phyloP scores from a whole-genome alignment of 2,888 invertebrate species.

The Pedicia rivosa region DNA sequence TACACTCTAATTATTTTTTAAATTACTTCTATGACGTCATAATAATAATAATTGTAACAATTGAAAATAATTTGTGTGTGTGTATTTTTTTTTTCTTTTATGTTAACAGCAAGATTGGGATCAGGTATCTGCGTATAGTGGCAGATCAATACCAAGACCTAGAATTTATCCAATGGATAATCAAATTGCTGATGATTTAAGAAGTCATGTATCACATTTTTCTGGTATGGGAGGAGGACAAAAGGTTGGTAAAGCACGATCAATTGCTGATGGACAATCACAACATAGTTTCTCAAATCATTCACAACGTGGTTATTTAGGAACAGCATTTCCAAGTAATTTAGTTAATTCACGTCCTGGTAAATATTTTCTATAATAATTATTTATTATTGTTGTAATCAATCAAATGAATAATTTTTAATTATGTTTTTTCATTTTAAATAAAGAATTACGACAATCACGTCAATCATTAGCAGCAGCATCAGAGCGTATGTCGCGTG shows the following conservation, averaged over 20 bases:
- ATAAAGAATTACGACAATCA: constrained; percentile 66
- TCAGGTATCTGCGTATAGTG: constrained; percentile 80
- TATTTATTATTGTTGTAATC: not conserved
- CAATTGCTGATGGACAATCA: constrained; percentile 77
- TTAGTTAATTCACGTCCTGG: constrained; percentile 58
- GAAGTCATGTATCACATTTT: constrained; percentile 48
- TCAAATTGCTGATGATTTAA: constrained; percentile 54
- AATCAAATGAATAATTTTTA: not conserved
- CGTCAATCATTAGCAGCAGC: constrained; percentile 71
- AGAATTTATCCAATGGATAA: constrained; percentile 63
- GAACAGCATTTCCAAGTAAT: constrained; percentile 52
- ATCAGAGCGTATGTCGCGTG: constrained; percentile 64
- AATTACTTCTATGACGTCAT: not conserved
- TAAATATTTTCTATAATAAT: constrained; percentile 19
- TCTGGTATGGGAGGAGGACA: constrained; percentile 51
- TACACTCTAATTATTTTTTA: constrained; percentile 8
- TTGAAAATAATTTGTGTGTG: not conserved
- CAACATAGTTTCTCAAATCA: constrained; percentile 77
- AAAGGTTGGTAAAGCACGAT: constrained; percentile 33
- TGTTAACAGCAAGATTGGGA: constrained; percentile 67
- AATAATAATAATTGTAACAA: not conserved
- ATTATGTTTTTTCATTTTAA: constrained; percentile 4
- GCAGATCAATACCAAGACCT: constrained; percentile 76
- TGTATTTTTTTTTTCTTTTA: not conserved
- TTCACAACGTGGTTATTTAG: constrained; percentile 55